A percentile compares a stretch with the other conserved stretches of the same genome.
Evolutionary conservation across 2,888 invertebrate genomes (phyloP).

Genomic region (Conops quadrifasciatus): DNA sequence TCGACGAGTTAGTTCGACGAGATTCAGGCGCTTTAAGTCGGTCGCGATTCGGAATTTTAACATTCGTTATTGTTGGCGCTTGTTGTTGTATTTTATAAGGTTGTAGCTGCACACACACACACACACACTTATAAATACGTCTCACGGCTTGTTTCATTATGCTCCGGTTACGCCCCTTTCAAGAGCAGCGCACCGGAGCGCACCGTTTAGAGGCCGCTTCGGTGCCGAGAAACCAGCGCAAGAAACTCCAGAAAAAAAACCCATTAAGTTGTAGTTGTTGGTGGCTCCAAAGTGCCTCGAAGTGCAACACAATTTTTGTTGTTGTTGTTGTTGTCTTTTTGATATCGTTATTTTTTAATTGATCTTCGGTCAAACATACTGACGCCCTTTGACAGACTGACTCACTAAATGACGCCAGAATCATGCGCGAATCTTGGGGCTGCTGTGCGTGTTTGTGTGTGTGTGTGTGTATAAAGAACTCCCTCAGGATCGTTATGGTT

Average conservation of each 20-base stretch:
- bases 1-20: background rate
- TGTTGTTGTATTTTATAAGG: background rate
- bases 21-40: background rate
- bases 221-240: too few species aligned
- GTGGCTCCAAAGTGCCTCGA: too few species aligned
- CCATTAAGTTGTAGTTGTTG: constrained; percentile 27
- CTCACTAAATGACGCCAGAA: too few species aligned
- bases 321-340: constrained; percentile 44
- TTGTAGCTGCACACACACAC: constrained; percentile 9
- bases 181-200: background rate
- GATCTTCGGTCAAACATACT: constrained; percentile 50
- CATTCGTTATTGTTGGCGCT: background rate
- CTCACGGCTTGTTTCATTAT: constrained; percentile 58
- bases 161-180: constrained; percentile 61
- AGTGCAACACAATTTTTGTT: background rate
- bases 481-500: constrained; percentile 16
- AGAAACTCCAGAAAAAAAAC: constrained; percentile 8
- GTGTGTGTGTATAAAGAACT: background rate
- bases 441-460: background rate
- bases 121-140: constrained; percentile 13
- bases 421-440: too few species aligned
- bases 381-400: background rate
- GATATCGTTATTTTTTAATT: constrained; percentile 64
- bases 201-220: background rate
- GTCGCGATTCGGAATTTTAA: background rate